phyloP scores from a whole-genome alignment of 2,113 vertebrate genomes.

The Stomatorhinus ivindoensis region DNA sequence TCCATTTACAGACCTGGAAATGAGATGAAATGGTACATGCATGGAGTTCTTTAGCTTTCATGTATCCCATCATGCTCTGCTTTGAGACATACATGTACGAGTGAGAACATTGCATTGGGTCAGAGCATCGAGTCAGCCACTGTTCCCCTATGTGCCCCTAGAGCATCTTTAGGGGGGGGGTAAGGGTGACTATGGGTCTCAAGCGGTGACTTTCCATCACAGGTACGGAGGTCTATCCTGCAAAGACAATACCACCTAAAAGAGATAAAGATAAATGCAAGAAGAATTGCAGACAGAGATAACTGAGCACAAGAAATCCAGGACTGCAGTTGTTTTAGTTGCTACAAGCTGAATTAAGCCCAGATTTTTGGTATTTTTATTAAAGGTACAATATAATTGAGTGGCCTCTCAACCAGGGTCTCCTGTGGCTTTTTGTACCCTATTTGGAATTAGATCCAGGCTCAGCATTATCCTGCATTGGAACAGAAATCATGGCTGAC shows the following conservation, averaged over 20 bases:
- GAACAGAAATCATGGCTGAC: background rate
- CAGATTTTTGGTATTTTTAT: background rate
- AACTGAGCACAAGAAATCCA: background rate
- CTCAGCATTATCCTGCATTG: background rate
- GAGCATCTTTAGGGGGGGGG: background rate
- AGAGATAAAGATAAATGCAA: background rate
- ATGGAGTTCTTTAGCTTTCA: background rate
- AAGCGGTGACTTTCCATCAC: background rate
- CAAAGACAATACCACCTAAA: background rate
- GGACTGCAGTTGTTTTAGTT: background rate
- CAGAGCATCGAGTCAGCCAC: background rate
- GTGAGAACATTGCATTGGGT: background rate
- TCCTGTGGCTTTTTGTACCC: background rate
- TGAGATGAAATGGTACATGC: background rate
- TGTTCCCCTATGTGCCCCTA: background rate
- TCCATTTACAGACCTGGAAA: background rate
- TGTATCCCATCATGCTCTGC: background rate
- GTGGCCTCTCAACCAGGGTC: background rate
- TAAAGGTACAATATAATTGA: background rate
- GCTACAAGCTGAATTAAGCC: background rate
- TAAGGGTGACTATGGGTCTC: background rate
- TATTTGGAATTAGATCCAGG: background rate
- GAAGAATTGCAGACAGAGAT: background rate
- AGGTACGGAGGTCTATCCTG: background rate
- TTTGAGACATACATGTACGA: background rate